phyloP scores from a whole-genome alignment of 1,140 invertebrate genomes.

The Megathymus violae region DNA sequence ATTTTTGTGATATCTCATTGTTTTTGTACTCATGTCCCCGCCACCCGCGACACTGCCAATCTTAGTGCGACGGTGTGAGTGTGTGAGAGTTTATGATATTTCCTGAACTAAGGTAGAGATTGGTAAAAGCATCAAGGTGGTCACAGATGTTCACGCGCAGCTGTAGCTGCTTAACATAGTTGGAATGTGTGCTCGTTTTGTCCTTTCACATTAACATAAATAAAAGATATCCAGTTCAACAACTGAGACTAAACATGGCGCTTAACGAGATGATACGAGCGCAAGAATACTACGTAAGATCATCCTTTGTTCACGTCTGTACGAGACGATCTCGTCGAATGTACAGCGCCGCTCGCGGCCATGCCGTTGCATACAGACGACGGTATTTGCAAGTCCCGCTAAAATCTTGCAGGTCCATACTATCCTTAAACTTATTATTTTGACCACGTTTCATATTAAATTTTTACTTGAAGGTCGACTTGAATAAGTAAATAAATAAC shows the following conservation, averaged over 20 bases:
- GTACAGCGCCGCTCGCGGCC: conserved; percentile 19
- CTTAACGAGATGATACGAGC: conserved; percentile 21
- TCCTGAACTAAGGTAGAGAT: no score
- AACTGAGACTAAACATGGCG: neutral
- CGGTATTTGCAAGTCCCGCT: conserved; percentile 34
- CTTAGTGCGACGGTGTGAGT: no score
- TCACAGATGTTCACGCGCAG: no score
- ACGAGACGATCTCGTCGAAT: conserved; percentile 9
- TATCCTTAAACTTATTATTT: conserved; percentile 11
- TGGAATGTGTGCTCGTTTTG: no score
- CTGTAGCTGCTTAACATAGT: neutral
- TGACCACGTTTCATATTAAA: conserved; percentile 16
- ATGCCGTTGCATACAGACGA: conserved; percentile 35
- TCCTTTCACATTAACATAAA: neutral
- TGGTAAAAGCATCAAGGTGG: neutral
- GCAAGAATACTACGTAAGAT: conserved; percentile 26
- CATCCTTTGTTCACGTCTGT: conserved; percentile 32
- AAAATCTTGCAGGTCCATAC: conserved; percentile 30
- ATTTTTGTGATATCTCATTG: no score
- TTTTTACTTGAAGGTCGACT: neutral
- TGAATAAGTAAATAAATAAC: neutral
- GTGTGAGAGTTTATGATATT: no score
- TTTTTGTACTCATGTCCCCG: no score
- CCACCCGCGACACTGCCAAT: no score
- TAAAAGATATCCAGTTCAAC: neutral